Evolutionary conservation across 2,888 invertebrate genomes (phyloP).

Genomic region (Antheraea yamamai): DNA sequence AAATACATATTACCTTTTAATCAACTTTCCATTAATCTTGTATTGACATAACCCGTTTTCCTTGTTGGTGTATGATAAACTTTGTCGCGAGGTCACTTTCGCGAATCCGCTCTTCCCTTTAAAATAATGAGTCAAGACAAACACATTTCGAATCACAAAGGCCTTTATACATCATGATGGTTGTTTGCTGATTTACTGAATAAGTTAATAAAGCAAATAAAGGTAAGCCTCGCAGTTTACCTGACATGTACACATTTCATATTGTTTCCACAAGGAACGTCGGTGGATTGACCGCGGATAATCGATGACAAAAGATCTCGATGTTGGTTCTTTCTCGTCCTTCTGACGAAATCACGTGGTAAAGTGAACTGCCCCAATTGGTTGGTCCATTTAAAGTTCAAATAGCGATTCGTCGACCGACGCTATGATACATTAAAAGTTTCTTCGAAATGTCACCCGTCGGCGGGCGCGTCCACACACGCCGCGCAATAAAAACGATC

Average conservation of each 20-base stretch:
- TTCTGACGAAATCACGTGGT: constrained; percentile 53
- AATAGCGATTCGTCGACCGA: constrained; percentile 54
- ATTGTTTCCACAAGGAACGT: constrained; percentile 39
- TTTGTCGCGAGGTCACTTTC: constrained; percentile 43
- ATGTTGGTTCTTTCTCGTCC: constrained; percentile 29
- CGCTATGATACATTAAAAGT: constrained; percentile 62
- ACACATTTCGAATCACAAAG: constrained; percentile 68
- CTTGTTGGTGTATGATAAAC: constrained; percentile 30
- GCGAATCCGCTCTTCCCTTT: constrained; percentile 56
- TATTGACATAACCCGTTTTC: constrained; percentile 28
- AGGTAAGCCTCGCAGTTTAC: constrained; percentile 57
- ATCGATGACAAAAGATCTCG: constrained; percentile 40
- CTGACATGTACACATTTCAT: constrained; percentile 58
- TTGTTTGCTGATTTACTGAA: constrained; percentile 68
- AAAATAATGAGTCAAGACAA: constrained; percentile 68
- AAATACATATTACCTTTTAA: constrained; percentile 13
- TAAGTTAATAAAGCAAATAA: constrained; percentile 66
- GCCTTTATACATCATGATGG: constrained; percentile 66
- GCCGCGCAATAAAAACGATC: constrained; percentile 78
- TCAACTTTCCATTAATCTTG: constrained; percentile 21
- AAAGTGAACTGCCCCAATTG: constrained; percentile 47
- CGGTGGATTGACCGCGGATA: constrained; percentile 34
- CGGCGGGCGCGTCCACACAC: constrained; percentile 62
- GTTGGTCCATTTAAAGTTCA: constrained; percentile 61
- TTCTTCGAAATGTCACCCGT: constrained; percentile 73